Percentiles rank a stretch among this genome's conserved stretches.
Conservation (phyloP, 2,797 vertebrate species). For the Mormyrus hasselquistii region DNA sequence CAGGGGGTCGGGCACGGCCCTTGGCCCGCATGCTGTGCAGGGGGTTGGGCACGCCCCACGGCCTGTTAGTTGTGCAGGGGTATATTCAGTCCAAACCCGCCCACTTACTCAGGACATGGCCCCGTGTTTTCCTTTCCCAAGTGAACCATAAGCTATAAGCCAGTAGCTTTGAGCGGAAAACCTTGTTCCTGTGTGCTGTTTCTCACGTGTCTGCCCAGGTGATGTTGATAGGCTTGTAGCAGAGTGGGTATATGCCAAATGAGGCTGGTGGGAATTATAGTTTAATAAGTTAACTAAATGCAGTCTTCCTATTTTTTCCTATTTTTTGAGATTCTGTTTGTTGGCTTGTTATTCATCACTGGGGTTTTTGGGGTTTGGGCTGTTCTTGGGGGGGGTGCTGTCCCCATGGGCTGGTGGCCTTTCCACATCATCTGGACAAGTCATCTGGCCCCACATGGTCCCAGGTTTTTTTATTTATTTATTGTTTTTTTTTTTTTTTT, state of each 20-base stretch:
- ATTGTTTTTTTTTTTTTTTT: slow-evolving; percentile 9
- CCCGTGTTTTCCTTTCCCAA: background rate
- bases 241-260: background rate
- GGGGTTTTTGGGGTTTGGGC: background rate
- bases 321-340: background rate
- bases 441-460: slow-evolving; percentile 27
- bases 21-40: background rate
- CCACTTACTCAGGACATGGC: background rate
- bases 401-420: slow-evolving; percentile 8
- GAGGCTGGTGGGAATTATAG: background rate
- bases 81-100: background rate
- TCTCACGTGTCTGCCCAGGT: background rate
- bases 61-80: background rate
- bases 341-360: slow-evolving; percentile 3
- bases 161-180: background rate
- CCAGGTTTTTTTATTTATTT: background rate
- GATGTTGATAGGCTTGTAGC: background rate
- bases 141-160: background rate
- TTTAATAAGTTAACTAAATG: background rate
- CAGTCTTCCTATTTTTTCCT: background rate
- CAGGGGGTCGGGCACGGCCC: too few species aligned
- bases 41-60: background rate
- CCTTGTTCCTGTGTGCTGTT: background rate
- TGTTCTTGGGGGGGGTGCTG: background rate
- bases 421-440: slow-evolving; percentile 34